phyloP scores from a whole-genome alignment of 1,140 invertebrate genomes.

The Penaeus chinensis region DNA sequence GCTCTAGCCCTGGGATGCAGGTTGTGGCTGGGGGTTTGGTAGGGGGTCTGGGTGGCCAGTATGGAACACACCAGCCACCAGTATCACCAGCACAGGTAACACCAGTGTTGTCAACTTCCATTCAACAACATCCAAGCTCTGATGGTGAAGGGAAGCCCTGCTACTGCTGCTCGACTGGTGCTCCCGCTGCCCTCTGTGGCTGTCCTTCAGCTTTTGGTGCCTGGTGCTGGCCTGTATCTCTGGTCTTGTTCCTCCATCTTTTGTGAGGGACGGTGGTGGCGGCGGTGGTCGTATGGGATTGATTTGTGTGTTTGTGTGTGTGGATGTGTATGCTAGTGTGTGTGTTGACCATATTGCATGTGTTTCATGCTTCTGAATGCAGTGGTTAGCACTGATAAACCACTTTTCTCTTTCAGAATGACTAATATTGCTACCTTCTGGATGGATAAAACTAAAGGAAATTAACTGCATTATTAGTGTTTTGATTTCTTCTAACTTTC shows the following conservation, averaged over 20 bases:
- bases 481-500: too few relatives aligned
- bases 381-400: slow-evolving; percentile 22
- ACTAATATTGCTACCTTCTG: slow-evolving; percentile 19
- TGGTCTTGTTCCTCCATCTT: slow-evolving; percentile 55
- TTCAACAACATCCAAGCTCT: slow-evolving; percentile 22
- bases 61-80: slow-evolving; percentile 56
- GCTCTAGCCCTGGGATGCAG: slow-evolving; percentile 49
- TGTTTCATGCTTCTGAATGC: neutral
- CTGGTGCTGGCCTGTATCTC: slow-evolving; percentile 52
- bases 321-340: slow-evolving; percentile 16
- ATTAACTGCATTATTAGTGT: too few relatives aligned
- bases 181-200: slow-evolving; percentile 42
- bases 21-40: slow-evolving; percentile 46
- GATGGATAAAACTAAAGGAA: too few relatives aligned
- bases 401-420: slow-evolving; percentile 13
- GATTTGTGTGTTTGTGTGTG: slow-evolving; percentile 28
- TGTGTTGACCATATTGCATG: slow-evolving; percentile 42
- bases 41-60: slow-evolving; percentile 41
- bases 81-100: slow-evolving; percentile 48
- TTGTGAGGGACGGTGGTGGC: slow-evolving; percentile 48
- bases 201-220: slow-evolving; percentile 53
- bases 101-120: slow-evolving; percentile 31
- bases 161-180: slow-evolving; percentile 42
- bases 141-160: slow-evolving; percentile 52
- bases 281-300: slow-evolving; percentile 44